Base-by-base conservation (phyloP, 2,113 vertebrate genomes). In the Anhinga rufa region DNA sequence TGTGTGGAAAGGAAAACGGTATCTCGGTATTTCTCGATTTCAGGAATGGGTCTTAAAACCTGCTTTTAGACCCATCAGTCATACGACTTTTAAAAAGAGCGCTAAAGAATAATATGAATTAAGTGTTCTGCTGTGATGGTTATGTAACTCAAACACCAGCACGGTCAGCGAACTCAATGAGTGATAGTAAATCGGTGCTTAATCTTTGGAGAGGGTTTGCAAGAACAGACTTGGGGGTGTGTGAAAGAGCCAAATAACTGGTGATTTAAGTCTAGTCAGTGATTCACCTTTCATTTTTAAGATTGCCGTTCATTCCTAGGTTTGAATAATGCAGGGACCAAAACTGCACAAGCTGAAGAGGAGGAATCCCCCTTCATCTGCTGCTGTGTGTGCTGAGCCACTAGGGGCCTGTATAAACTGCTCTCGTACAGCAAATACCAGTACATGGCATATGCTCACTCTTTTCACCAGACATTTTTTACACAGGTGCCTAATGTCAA, bases 331-430 rank as follows among this genome's bases (percentile, higher is more conserved):
- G 72, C 70, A 70, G 85, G 86, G 76, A 95, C 57, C 14, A 94
- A 84, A 97, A 95, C 91, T 96, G 44, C 29, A 82, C 32, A 61
- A 82, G 69, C 86, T 83, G 81, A 91, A 92, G 94, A 96, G 86
- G 86, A 93, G 96, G 97, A 96, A 97, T 98, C 85, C 97, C 94
- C 97, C 95, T 98, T 98, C 86, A 96, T 97, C 96, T 98, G 98
- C 98, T 98, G 97, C 96, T 98, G 96, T 97, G 97, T 97, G 92
- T 95, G 88, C 97, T 94, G 94, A 97, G 96, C 99, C 99, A 98
- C 99, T 99, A 99, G 99, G 98, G 99, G 99, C 99, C 98, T 98
- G 98, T 98, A 97, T 98, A 98, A 96, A 97, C 98, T 98, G 98
- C 98, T 98, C 96, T 96, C 95, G 15, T 74, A 87, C 92, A 95